phyloP scores from a whole-genome alignment of 1,140 invertebrate genomes.

The Trachymyrmex cornetzi region DNA sequence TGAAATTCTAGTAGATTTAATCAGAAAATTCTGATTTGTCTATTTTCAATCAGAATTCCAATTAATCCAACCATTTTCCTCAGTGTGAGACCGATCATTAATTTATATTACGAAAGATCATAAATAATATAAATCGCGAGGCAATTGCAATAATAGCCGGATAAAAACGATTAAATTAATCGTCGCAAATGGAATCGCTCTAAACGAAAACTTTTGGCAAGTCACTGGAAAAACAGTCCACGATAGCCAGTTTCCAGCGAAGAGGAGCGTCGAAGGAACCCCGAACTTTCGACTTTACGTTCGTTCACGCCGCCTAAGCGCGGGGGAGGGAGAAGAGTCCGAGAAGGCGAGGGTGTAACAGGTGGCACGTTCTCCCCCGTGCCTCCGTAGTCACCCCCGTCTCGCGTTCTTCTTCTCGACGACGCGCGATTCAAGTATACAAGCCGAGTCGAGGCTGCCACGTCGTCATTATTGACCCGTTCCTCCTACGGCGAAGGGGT shows the following conservation, averaged over 20 bases:
- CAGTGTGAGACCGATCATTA: background rate
- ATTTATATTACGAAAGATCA: background rate
- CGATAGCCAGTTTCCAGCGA: conserved; percentile 50
- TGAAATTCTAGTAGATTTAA: too few relatives aligned
- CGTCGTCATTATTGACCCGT: conserved; percentile 76
- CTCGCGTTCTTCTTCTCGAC: conserved; percentile 53
- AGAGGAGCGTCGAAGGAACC: conserved; percentile 59
- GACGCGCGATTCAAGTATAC: conserved; percentile 65
- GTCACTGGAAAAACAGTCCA: conserved; percentile 39
- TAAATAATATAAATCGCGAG: background rate
- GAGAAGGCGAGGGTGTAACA: conserved; percentile 76
- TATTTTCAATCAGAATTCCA: too few relatives aligned
- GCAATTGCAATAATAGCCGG: conserved; percentile 36
- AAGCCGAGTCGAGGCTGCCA: conserved; percentile 58
- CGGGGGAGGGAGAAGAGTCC: conserved; percentile 49
- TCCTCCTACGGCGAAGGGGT: conserved; percentile 54
- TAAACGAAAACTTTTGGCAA: conserved; percentile 58
- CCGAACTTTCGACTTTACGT: conserved; percentile 77
- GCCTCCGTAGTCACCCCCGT: conserved; percentile 3
- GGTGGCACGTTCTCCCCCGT: conserved; percentile 77
- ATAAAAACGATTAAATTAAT: conserved; percentile 48
- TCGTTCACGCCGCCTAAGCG: conserved; percentile 66
- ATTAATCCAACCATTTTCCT: too few relatives aligned
- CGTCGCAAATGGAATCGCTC: background rate
- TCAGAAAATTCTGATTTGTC: too few relatives aligned